Conservation (phyloP, 2,113 vertebrate species). For the Sinocyclocheilus maitianheensis region DNA sequence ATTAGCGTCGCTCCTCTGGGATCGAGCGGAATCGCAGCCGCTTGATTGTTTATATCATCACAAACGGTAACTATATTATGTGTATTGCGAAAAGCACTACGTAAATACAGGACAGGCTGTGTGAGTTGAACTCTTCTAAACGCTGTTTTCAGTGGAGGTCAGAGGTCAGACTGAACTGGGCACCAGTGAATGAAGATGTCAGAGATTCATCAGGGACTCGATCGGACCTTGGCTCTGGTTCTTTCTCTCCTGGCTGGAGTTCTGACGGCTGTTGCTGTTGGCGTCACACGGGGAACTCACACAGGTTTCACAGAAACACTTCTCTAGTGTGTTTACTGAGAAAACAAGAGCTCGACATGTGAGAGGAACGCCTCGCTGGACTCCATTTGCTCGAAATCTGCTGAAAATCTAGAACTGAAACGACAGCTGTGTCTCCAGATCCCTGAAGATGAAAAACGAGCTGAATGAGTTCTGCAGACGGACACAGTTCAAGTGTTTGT, state of each 20-base stretch:
- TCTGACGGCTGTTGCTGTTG: background rate
- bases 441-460: background rate
- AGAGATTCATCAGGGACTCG: background rate
- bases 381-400: background rate
- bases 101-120: background rate
- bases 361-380: background rate
- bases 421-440: background rate
- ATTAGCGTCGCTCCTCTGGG: background rate
- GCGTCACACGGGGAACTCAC: background rate
- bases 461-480: background rate
- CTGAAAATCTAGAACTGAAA: background rate
- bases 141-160: background rate
- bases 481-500: background rate
- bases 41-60: background rate
- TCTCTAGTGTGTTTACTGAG: slow-evolving; percentile 16
- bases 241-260: background rate
- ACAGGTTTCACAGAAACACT: background rate
- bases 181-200: background rate
- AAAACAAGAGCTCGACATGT: background rate
- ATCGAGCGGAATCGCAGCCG: background rate
- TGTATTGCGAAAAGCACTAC: background rate
- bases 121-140: background rate
- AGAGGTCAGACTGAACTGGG: background rate
- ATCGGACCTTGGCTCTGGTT: background rate
- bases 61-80: background rate